These are phyloP conservation scores for Pithys albifrons DNA, from an alignment of 2,113 vertebrate species.

Conservation along the genomic window DNA sequence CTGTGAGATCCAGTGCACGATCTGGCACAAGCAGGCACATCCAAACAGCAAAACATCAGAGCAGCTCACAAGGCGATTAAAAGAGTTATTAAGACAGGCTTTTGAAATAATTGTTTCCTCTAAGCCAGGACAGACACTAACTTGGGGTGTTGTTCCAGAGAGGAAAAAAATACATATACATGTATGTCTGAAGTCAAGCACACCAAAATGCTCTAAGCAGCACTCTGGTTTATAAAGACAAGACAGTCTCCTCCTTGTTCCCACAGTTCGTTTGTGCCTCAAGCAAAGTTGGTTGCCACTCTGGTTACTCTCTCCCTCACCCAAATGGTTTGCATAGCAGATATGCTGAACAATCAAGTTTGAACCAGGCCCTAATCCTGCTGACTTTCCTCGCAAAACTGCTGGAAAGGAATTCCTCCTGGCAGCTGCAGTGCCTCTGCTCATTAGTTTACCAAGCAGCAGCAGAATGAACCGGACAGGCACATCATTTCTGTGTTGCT, in stretches of 20 bases:
- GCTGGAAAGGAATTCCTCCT: conserved; percentile 69
- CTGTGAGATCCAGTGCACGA: not conserved
- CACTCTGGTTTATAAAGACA: not conserved
- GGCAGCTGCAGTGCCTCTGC: conserved; percentile 62
- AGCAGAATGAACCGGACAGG: conserved; percentile 21
- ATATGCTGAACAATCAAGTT: conserved; percentile 69
- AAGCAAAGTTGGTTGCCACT: conserved; percentile 62
- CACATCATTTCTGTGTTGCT: conserved; percentile 23
- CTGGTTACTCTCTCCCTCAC: conserved; percentile 60
- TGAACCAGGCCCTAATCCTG: conserved; percentile 67
- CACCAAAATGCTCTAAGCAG: conserved; percentile 23
- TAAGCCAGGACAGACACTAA: not conserved
- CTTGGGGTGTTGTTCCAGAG: not conserved
- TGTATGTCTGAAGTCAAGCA: not conserved
- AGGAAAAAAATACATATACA: not conserved
- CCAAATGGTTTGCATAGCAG: conserved; percentile 67
- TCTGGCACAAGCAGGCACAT: not conserved
- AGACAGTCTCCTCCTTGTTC: conserved; percentile 50
- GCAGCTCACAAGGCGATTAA: not conserved
- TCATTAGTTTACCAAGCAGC: conserved; percentile 48
- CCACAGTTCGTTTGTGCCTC: conserved; percentile 56
- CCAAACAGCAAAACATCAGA: conserved; percentile 3
- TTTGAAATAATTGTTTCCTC: conserved; percentile 45
- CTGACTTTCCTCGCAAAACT: conserved; percentile 63
- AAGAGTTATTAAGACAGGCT: conserved; percentile 17